Evolutionary conservation across 2,797 vertebrate genomes (phyloP), one percentile per base, ranked within the genome.

Genomic region (Scolopax bukidnonensis): DNA sequence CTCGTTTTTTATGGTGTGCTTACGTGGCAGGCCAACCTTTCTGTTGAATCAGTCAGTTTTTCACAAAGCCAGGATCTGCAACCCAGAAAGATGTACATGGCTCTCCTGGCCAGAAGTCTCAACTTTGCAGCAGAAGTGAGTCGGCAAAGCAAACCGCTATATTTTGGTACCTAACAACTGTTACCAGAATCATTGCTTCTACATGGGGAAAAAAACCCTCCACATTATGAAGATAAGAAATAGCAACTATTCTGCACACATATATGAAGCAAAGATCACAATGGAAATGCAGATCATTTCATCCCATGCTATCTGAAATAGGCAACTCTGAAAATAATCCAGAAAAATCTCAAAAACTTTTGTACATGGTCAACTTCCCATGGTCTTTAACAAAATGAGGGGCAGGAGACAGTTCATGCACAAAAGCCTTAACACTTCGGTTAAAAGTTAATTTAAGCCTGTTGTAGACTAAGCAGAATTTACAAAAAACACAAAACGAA

Each of bases 1-100:
- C 81, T 96, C 9, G 0, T 90, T 92, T 96, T 94, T 95, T 78
- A 93, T 77, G 84, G 93, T 1, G 18, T 53, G 88, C 93, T 94
- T 95, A 96, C 53, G 84, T 89, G 86, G 96, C 95, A 96, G 74
- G 73, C 79, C 88, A 95, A 95, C 76, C 79, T 95, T 91, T 61
- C 87, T 87, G 59, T 76, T 82, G 76, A 89, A 93, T 76, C 88
- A 89, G 87, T 50, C 71, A 43, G 59, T 41, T 79, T 75, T 83
- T n/a, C 54, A 91, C 28, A 18, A 86, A 89, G 82, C n/a, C 91
- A 70, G 74, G 69, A 92, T 77, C 79, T 74, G 45, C 47, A 87
- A 73, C 71, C 48, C 81, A 79, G 73, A 84, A 67, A 79, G 70
- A 90, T 38, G 61, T 56, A 75, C 30, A 27, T 16, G 24, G 24